Conservation (phyloP, 92 coral and sea anemone genomes). For the Desmophyllum pertusum region DNA sequence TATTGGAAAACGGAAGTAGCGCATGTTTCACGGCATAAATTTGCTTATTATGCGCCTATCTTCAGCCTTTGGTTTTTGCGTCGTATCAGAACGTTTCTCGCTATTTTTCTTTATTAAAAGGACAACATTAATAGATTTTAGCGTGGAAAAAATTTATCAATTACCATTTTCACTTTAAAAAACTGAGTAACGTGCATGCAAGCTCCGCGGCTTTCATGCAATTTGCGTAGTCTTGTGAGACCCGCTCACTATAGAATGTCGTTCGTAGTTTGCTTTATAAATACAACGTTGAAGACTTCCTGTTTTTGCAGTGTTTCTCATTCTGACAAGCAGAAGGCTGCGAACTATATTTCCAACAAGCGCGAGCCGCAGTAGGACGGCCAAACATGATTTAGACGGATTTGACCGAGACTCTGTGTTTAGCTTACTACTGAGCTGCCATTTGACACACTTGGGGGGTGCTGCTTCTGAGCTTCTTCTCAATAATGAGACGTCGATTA, state of each 20-base stretch:
- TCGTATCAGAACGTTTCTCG: not conserved
- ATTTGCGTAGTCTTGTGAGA: too few species aligned
- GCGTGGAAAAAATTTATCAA: too few species aligned
- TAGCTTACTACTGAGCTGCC: not conserved
- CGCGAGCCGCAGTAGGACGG: not conserved
- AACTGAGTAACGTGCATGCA: too few species aligned
- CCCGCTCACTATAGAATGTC: too few species aligned
- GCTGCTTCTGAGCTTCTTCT: not conserved
- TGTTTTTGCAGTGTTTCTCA: too few species aligned
- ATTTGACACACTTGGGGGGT: not conserved
- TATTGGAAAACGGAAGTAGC: not conserved
- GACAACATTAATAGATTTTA: too few species aligned
- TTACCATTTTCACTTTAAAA: too few species aligned
- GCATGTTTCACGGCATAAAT: not conserved
- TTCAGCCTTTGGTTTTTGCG: not conserved
- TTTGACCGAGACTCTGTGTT: not conserved
- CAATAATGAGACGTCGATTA: not conserved
- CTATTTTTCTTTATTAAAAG: not conserved
- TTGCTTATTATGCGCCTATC: not conserved
- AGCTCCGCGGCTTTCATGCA: too few species aligned
- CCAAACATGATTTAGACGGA: not conserved
- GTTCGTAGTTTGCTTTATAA: too few species aligned
- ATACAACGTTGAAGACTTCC: too few species aligned
- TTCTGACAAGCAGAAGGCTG: too few species aligned
- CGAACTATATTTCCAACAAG: too few species aligned